These are phyloP conservation scores for Chelon labrosus DNA, from an alignment of 2,797 vertebrate species.

Conservation along the genomic window DNA sequence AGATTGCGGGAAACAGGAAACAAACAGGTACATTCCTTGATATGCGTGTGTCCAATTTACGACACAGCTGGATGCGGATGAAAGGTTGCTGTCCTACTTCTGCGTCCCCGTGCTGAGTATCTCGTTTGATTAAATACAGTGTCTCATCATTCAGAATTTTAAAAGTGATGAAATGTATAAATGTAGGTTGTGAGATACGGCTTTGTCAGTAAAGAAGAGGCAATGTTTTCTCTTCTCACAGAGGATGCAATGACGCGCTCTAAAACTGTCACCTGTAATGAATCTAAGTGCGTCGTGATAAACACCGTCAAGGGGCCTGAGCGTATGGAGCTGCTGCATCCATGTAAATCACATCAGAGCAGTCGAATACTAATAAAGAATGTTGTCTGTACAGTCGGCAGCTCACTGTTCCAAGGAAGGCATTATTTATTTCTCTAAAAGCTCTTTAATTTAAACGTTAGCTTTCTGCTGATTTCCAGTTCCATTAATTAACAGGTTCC, in stretches of 20 bases:
- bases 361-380: slow-evolving; percentile 52
- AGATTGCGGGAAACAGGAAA: slow-evolving; percentile 27
- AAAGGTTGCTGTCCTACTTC: slow-evolving; percentile 21
- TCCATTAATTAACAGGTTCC: slow-evolving; percentile 14
- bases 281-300: slow-evolving; percentile 64
- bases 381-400: slow-evolving; percentile 41
- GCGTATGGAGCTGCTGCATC: slow-evolving; percentile 54
- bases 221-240: slow-evolving; percentile 58
- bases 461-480: slow-evolving; percentile 10
- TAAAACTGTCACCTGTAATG: slow-evolving; percentile 80
- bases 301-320: slow-evolving; percentile 57
- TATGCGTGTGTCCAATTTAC: slow-evolving; percentile 44
- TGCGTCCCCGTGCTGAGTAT: not conserved
- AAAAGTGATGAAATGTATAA: slow-evolving; percentile 48
- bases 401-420: slow-evolving; percentile 33
- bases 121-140: slow-evolving; percentile 43
- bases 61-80: slow-evolving; percentile 16
- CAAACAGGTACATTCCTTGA: slow-evolving; percentile 16
- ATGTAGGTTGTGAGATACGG: slow-evolving; percentile 44
- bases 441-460: slow-evolving; percentile 33
- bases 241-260: slow-evolving; percentile 67
- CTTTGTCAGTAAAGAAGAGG: slow-evolving; percentile 58
- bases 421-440: slow-evolving; percentile 43
- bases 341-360: slow-evolving; percentile 71
- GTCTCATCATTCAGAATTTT: slow-evolving; percentile 42